Evolutionary conservation across 2,797 vertebrate genomes (phyloP), one percentile per base, ranked within the genome.

Genomic region (Antennarius maculatus): DNA sequence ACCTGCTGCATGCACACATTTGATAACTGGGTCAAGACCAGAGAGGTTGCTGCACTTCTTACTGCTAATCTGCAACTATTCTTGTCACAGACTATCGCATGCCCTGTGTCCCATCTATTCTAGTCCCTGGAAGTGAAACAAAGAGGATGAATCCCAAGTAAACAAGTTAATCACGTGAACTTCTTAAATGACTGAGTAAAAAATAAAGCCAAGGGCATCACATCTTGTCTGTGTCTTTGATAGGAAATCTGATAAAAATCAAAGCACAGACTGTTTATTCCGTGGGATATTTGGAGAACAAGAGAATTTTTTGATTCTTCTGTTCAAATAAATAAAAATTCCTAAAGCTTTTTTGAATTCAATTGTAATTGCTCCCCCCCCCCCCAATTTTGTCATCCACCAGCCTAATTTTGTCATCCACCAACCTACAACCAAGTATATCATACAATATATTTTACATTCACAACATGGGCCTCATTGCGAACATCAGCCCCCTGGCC

Each of bases 11-110:
- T 58, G 75, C 59, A 88, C 86, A 86, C 45, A 64, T 88, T 84
- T 83, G 79, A 77, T 85, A 91, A 91, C 46, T 92, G 86, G 90
- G 90, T 89, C 91, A 89, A 84, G 80, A 89, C 87, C 83, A 77
- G 69, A 66, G 82, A 79, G 77, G 86, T 79, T 81, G 81, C 86
- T 82, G 81, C 75, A 83, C 83, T 79, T 86, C 83, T 88, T 86
- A 82, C 75, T 69, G 79, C 86, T 92, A 91, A 92, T 80, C 88
- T 81, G 74, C 77, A 77, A 88, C 89, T 93, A 91, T 91, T 93
- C 76, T 76, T 88, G 76, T 78, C 69, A 76, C 84, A 81, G 81
- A 88, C 83, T 74, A 80, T 86, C 58, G 68, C 59, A 17, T 84
- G 86, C 67, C 74, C 54, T 81, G 59, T 5, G 83, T 69, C 73